Evolutionary conservation across 2,797 vertebrate genomes (phyloP), one percentile per base, ranked within the genome.

Genomic region (Bovichtus variegatus): DNA sequence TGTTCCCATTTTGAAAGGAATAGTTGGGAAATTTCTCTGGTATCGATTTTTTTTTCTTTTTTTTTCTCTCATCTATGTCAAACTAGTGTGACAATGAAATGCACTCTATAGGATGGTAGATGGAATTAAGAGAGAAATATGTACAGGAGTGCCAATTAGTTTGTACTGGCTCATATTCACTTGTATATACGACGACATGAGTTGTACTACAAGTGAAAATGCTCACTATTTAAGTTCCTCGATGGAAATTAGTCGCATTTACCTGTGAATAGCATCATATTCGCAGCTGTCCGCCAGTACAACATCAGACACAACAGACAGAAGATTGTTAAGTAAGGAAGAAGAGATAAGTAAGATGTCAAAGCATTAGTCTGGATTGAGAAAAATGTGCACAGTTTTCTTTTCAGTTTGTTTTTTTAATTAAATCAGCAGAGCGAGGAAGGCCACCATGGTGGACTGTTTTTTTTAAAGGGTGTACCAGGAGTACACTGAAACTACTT

Each of bases 381-480:
- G 40, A 65, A 61, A 44, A 31, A 57, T 19, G 31, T 41, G 53
- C 15, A 36, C 6, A 31, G n/a, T n/a, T n/a, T n/a, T n/a, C n/a
- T n/a, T n/a, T n/a, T n/a, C n/a, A n/a, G n/a, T 57, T 50, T 34
- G 34, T 60, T 41, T 19, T 54, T 46, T 34, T n/a, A n/a, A n/a
- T n/a, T 34, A 18, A 18, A n/a, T 36, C 6, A 34, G 49, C n/a
- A 36, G 51, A 58, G 41, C 40, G 13, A 46, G 29, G n/a, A 64
- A 46, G 55, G 71, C 31, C 66, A 27, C 61, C 44, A 41, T 9
- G 10, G 46, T 57, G 67, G 38, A 21, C 11, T 2, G 3, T 78
- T 53, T 70, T 83, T 41, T 81, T 40, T 69, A 69, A 44, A 41
- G 77, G 90, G 83, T 90, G 83, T 87, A 80, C 59, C 54, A 25